A percentile compares a stretch with the other conserved stretches of the same genome.
Evolutionary conservation across 2,888 invertebrate species (phyloP).

Genomic region (Empis livida): DNA sequence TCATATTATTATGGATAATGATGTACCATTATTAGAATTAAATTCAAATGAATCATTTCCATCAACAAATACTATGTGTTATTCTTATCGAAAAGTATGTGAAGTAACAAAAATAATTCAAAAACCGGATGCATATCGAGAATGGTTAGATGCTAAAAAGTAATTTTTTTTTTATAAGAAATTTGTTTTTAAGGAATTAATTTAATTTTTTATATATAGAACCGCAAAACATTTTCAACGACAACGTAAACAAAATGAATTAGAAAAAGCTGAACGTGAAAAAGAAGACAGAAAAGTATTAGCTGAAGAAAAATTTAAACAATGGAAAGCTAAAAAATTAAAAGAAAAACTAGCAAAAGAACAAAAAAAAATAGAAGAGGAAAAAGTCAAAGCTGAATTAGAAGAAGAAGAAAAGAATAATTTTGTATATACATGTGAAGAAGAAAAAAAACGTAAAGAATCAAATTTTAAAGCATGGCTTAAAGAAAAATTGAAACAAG

Average conservation of each 20-base stretch:
- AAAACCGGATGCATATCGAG: constrained; percentile 25
- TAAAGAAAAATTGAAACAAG: constrained; percentile 19
- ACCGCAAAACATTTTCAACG: constrained; percentile 15
- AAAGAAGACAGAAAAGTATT: constrained; percentile 18
- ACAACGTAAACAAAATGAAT: constrained; percentile 14
- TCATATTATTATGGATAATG: constrained; percentile 8
- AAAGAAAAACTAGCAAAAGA: constrained; percentile 6
- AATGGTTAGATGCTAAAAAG: constrained; percentile 28
- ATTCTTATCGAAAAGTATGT: constrained; percentile 18
- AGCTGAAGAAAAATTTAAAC: constrained; percentile 21
- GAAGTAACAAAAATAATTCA: constrained; percentile 17
- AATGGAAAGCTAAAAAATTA: constrained; percentile 23
- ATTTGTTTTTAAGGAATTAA: too few relatives aligned
- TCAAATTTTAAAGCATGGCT: constrained; percentile 19
- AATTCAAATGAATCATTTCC: constrained; percentile 21
- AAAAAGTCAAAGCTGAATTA: constrained; percentile 9
- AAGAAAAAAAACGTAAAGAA: not conserved
- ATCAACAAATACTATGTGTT: constrained; percentile 16
- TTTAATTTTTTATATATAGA: too few relatives aligned
- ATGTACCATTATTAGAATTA: constrained; percentile 22
- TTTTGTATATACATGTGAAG: not conserved
- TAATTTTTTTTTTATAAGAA: constrained; percentile 4
- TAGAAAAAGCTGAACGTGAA: constrained; percentile 14
- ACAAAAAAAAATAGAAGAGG: constrained; percentile 6
- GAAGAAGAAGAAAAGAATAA: constrained; percentile 11